phyloP scores from a whole-genome alignment of 2,888 invertebrate species.

The Prostheceraeus crozeri region DNA sequence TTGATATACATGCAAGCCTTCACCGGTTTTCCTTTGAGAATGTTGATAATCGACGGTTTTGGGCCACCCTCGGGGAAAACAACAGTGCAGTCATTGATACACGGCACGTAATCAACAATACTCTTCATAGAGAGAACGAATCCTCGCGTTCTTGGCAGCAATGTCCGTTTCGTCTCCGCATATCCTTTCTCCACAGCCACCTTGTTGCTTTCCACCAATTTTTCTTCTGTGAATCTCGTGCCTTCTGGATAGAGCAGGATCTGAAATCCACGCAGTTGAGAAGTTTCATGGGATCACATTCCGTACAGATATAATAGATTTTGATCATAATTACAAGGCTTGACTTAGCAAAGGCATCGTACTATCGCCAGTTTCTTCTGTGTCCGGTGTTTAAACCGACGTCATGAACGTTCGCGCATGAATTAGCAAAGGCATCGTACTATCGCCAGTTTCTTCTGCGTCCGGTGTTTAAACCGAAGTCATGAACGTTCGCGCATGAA shows the following conservation, averaged over 20 bases:
- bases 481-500: no score
- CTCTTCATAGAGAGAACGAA: slow-evolving; percentile 77
- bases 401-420: no score
- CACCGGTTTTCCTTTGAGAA: slow-evolving; percentile 68
- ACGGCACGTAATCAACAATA: slow-evolving; percentile 62
- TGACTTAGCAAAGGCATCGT: no score
- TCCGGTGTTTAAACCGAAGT: no score
- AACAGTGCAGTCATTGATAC: slow-evolving; percentile 68
- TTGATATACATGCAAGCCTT: slow-evolving; percentile 68
- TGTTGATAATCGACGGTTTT: slow-evolving; percentile 70
- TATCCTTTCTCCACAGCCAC: slow-evolving; percentile 78
- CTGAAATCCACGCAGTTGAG: slow-evolving; percentile 57
- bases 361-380: no score
- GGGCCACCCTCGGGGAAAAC: slow-evolving; percentile 55
- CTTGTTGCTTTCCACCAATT: slow-evolving; percentile 76
- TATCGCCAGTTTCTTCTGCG: no score
- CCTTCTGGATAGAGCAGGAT: slow-evolving; percentile 83
- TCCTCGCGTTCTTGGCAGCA: slow-evolving; percentile 87
- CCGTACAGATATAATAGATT: no score
- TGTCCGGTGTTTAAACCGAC: no score
- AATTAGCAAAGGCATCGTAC: no score
- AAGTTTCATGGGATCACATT: slow-evolving; percentile 1
- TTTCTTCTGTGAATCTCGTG: slow-evolving; percentile 76
- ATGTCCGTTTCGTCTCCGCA: slow-evolving; percentile 74
- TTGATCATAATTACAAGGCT: no score